Base-by-base conservation (phyloP, 2,113 vertebrate species). In the Gallinago paraguaiae region DNA sequence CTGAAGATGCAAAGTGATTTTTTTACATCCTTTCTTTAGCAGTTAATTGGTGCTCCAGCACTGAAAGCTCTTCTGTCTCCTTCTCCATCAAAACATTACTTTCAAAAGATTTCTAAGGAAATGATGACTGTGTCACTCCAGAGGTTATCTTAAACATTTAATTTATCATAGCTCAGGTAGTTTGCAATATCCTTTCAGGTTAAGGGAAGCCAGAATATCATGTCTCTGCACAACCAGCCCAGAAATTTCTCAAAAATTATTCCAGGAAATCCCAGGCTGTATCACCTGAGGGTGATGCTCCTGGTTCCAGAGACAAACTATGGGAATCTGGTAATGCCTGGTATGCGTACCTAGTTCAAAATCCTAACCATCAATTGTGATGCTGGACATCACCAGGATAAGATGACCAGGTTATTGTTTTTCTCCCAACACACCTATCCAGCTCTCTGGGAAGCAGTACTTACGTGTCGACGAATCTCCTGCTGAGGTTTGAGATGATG, bases 381-480 rank as follows among this genome's bases (percentile, higher is more conserved):
- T 27, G n/a, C 30, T 63, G 37, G 41, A 46, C 16, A 20, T 35
- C 18, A 54, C 23, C 25, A 69, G 23, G 19, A 27, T 37, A 31
- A 56, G 64, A 70, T 70, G 61, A 57, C 48, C 22, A 48, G 24
- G 35, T 30, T 13, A 19, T 15, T 25, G 13, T 3, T 87, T 87
- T 82, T 37, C 53, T 74, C 69, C 69, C 64, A 64, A 46, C 27
- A 31, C 25, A 13, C 11, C n/a, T 46, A 15, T 23, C 39, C 64
- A 82, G 12, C 39, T 85, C 50, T 79, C 43, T 63, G 56, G 39
- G 46, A 53, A 61, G 76, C 59, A 77, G 39, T 71, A 98, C 99
- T 99, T 97, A 99, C 99, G 39, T 98, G 97, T 99, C 99, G 3
- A 98, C 90, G 20, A 98, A 99, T 97, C 98, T 98, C 83, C 99